Evolutionary conservation across 2,888 invertebrate genomes (phyloP), one percentile per base, ranked within the genome.

Genomic region (Branchellion lobata): DNA sequence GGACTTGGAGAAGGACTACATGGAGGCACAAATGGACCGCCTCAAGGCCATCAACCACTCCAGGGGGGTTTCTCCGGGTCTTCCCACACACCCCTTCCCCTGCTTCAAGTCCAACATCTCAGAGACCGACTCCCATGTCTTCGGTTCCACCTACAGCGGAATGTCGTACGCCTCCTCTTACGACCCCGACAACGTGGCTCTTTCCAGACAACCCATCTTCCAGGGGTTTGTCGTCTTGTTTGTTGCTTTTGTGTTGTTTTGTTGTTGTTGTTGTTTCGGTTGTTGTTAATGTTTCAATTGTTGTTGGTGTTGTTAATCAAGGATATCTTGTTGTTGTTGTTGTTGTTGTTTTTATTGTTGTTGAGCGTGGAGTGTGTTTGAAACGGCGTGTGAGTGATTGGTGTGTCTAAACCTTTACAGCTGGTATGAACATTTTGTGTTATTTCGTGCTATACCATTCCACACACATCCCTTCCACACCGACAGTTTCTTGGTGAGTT

Each of bases 401-500:
- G n/a, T n/a, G n/a, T n/a, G n/a, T n/a, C n/a, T n/a, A n/a, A n/a
- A n/a, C n/a, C n/a, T n/a, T n/a, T n/a, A n/a, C n/a, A n/a, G n/a
- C n/a, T n/a, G n/a, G n/a, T n/a, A n/a, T n/a, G n/a, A n/a, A n/a
- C n/a, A n/a, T n/a, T n/a, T n/a, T n/a, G n/a, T n/a, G n/a, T n/a
- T n/a, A n/a, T n/a, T n/a, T n/a, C n/a, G n/a, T n/a, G n/a, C n/a
- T n/a, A n/a, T n/a, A n/a, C n/a, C n/a, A n/a, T n/a, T n/a, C n/a
- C n/a, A n/a, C n/a, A n/a, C n/a, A n/a, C n/a, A n/a, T n/a, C n/a
- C n/a, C n/a, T n/a, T n/a, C 3, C 21, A 27, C 29, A 11, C 65
- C 29, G 79, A 81, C 89, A 98, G 97, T 88, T 99, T 99, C 91
- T 91, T 99, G 89, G 99, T 99, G 84, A 98, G 98, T 82, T 99